phyloP scores from a whole-genome alignment of 2,888 invertebrate genomes.

The Salpingus planirostris region DNA sequence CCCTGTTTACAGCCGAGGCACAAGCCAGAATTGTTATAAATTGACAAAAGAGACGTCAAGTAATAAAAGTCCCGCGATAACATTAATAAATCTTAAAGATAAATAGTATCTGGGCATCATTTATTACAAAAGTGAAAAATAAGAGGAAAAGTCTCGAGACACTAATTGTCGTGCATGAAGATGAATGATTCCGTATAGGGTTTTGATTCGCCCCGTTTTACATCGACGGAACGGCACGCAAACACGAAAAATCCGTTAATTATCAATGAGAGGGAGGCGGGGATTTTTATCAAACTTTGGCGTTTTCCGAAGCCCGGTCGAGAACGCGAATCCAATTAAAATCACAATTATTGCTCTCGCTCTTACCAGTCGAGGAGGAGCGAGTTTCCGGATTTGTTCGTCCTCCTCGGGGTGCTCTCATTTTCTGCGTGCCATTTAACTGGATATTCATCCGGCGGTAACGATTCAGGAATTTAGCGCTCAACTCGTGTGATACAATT shows the following conservation, averaged over 20 bases:
- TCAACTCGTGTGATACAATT: not conserved
- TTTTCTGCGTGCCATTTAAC: not conserved
- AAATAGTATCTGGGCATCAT: slow-evolving; percentile 32
- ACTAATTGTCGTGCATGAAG: slow-evolving; percentile 36
- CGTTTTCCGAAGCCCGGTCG: no score
- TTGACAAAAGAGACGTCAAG: slow-evolving; percentile 27
- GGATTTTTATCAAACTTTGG: no score
- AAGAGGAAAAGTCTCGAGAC: slow-evolving; percentile 33
- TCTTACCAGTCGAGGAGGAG: no score
- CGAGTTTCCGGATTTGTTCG: no score
- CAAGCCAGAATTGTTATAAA: slow-evolving; percentile 26
- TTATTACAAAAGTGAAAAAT: slow-evolving; percentile 36
- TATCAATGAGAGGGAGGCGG: not conserved
- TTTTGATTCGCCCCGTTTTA: slow-evolving; percentile 21
- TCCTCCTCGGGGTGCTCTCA: not conserved
- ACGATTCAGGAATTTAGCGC: slow-evolving; percentile 1
- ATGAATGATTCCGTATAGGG: slow-evolving; percentile 27
- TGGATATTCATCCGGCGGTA: no score
- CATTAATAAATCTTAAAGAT: slow-evolving; percentile 35
- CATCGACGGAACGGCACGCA: no score
- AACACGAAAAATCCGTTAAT: not conserved
- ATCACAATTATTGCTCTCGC: no score
- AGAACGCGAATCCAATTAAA: no score
- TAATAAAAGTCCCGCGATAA: slow-evolving; percentile 28
- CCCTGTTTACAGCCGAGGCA: slow-evolving; percentile 15